phyloP scores from a whole-genome alignment of 2,797 vertebrate genomes.

The Hyperoplus lanceolatus region DNA sequence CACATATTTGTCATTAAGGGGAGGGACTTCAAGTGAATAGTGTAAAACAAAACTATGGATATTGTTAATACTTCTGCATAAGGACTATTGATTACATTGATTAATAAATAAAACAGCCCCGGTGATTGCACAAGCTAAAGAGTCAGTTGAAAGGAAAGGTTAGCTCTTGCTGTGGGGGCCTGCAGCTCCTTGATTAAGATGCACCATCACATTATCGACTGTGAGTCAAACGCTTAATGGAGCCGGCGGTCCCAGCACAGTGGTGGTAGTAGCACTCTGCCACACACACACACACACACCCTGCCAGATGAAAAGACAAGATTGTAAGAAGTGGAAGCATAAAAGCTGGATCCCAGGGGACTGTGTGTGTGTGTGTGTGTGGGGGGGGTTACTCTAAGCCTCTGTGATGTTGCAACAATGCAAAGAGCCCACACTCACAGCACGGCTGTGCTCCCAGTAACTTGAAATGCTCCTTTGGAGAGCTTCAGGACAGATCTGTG shows the following conservation, averaged over 20 bases:
- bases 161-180: conserved; percentile 72
- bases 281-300: conserved; percentile 41
- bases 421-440: conserved; percentile 53
- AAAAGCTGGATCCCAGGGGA: conserved; percentile 58
- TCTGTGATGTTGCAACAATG: conserved; percentile 65
- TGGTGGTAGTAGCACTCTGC: conserved; percentile 49
- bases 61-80: conserved; percentile 28
- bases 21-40: too few relatives aligned
- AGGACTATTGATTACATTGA: conserved; percentile 61
- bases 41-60: too few relatives aligned
- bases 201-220: conserved; percentile 81
- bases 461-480: conserved; percentile 61
- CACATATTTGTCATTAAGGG: too few relatives aligned
- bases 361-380: too few relatives aligned
- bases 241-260: conserved; percentile 75
- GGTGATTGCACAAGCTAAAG: conserved; percentile 52
- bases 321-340: conserved; percentile 54
- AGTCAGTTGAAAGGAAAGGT: conserved; percentile 71
- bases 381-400: conserved; percentile 48
- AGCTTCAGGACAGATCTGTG: conserved; percentile 29
- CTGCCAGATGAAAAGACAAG: conserved; percentile 76
- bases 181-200: conserved; percentile 81
- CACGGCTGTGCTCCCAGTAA: conserved; percentile 40
- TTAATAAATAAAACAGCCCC: conserved; percentile 61
- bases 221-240: conserved; percentile 85